A percentile compares a stretch with the other conserved stretches of the same genome.
phyloP scores from a whole-genome alignment of 2,888 invertebrate genomes.

The Malthinus flaveolus region DNA sequence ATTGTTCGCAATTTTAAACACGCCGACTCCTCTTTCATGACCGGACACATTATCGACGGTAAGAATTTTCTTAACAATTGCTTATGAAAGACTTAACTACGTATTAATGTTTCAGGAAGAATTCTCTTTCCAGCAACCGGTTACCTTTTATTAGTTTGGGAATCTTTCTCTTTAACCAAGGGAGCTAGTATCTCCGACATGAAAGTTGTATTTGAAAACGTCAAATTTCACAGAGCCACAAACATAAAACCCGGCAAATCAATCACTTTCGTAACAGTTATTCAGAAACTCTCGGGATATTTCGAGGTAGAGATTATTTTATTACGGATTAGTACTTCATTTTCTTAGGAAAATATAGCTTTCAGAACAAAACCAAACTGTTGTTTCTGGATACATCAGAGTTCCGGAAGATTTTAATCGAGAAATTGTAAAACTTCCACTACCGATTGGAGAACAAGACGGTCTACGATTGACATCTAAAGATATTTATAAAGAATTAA shows the following conservation, averaged over 20 bases:
- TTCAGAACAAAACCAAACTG: neutral
- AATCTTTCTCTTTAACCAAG: constrained; percentile 55
- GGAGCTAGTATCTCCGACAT: constrained; percentile 52
- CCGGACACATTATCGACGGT: constrained; percentile 80
- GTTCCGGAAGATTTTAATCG: neutral
- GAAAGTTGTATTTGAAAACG: constrained; percentile 62
- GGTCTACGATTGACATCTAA: neutral
- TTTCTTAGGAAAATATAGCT: neutral
- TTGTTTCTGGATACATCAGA: constrained; percentile 3
- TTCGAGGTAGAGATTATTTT: constrained; percentile 40
- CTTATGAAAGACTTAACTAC: too few species aligned
- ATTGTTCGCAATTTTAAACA: constrained; percentile 64
- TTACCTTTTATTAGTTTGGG: constrained; percentile 57
- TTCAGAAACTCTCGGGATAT: constrained; percentile 40
- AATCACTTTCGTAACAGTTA: constrained; percentile 35
- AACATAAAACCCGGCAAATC: constrained; percentile 55
- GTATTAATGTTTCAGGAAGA: constrained; percentile 17
- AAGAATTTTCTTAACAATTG: too few species aligned
- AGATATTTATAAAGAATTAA: constrained; percentile 59
- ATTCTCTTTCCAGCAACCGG: constrained; percentile 65
- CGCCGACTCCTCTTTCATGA: constrained; percentile 71
- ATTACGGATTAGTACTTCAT: too few species aligned
- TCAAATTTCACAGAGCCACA: constrained; percentile 63
- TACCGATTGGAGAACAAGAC: neutral
- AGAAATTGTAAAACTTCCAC: neutral